Evolutionary conservation across 2,113 vertebrate species (phyloP).

Genomic region (Ploceus nigricollis): DNA sequence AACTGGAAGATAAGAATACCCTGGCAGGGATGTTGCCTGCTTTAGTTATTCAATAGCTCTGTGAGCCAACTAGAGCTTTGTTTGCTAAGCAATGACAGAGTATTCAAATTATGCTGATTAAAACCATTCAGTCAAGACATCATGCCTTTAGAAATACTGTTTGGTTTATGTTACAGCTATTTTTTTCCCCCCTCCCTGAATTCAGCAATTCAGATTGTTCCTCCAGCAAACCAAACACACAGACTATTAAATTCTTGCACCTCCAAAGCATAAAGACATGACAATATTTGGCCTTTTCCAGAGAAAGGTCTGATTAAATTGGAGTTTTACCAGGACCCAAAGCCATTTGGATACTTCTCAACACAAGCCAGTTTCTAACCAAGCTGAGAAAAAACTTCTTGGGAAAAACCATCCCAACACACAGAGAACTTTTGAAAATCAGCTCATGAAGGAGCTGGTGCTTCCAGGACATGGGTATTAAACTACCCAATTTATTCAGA

Average conservation of each 20-base stretch:
- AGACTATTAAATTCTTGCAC: background rate
- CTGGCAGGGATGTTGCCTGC: background rate
- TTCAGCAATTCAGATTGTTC: background rate
- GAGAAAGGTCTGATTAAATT: background rate
- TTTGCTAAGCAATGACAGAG: background rate
- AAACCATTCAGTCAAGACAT: slow-evolving; percentile 6
- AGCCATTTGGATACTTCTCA: background rate
- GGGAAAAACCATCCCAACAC: background rate
- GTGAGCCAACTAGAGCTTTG: background rate
- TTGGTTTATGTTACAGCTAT: background rate
- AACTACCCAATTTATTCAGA: background rate
- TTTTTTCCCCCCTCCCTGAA: background rate
- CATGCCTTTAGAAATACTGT: background rate
- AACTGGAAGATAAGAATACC: background rate
- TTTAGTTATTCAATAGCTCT: background rate
- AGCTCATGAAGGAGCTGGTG: background rate
- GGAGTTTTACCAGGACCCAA: background rate
- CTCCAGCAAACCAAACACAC: background rate
- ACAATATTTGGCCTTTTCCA: background rate
- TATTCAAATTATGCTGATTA: slow-evolving; percentile 18
- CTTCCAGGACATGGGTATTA: background rate
- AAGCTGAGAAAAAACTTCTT: background rate
- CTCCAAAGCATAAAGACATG: background rate
- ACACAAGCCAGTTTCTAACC: background rate
- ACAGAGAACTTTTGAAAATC: background rate